Base-by-base conservation (phyloP, 2,888 invertebrate species). In the Drosophila nigricruria region DNA sequence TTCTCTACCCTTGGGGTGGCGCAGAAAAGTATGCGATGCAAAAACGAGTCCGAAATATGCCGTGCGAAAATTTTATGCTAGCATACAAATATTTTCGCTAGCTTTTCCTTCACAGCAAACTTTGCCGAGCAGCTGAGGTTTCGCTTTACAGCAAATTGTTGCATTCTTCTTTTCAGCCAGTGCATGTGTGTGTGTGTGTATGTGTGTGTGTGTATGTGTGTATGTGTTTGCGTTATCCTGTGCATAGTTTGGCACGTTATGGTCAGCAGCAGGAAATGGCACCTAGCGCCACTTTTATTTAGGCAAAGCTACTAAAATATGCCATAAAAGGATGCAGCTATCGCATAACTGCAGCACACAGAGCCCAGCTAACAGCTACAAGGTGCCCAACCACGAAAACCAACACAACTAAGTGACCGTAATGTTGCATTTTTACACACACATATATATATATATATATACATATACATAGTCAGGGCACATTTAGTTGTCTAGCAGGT, bases 331-430 rank as follows among this genome's bases (percentile, higher is more conserved):
- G 76, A 53, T 75, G 73, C 79, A 81, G 86, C 81, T 83, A 87
- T 79, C 84, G 85, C 82, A 87, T 84, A 82, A 87, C 85, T 83
- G 87, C 83, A 87, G 83, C 87, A 62, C 73, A 77, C 69, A 70
- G 36, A 45, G 36, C 34, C 16, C 52, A 23, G 34, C 34, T 25
- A 30, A 32, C 40, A 27, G 34, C 20, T 16, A 47, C 49, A 57
- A 45, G 40, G 53, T 50, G 53, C 52, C 36, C 42, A 50, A 36
- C 70, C 66, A 77, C 75, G 42, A 56, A 61, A 64, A 53, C 47
- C 66, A 76, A 54, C 68, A 77, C 83, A 66, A 62, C 83, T 83
- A 78, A 81, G 81, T 83, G 82, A 70, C 66, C 63, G 78, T 86
- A 81, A 82, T 86, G 84, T 81, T 83, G 82, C 76, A 82, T 78